Evolutionary conservation across 2,888 invertebrate genomes (phyloP), one percentile per base, ranked within the genome.

Genomic region (Andrena camellia): DNA sequence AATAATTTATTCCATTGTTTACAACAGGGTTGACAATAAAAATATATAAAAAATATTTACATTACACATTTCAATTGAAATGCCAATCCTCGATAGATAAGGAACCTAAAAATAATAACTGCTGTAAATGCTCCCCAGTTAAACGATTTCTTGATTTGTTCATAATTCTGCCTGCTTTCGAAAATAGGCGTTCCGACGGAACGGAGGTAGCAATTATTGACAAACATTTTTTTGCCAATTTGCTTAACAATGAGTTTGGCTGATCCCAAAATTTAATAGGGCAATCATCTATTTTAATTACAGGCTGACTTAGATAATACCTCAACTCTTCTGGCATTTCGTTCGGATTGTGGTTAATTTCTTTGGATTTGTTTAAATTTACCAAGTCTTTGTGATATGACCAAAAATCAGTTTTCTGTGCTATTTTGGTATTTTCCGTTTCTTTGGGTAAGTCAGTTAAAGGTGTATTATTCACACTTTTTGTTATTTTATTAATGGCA

Each of bases 121-220:
- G 35, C 31, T 17, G 54, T 26, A 54, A 31, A 17, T 57, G 72
- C 8, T 64, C 57, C 57, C 52, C 52, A 48, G 57, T 74, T 50
- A 74, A 54, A 31, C 66, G 66, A 59, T 74, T 52, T 54, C 26
- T 64, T 13, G 63, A 20, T 23, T 73, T 57, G 10, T 64, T 35
- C n/a, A 52, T n/a, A 52, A 52, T 52, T n/a, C 52, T 52, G n/a
- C 52, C 52, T n/a, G 52, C 52, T 52, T 52, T 52, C 1, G 52
- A 20, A 52, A 52, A 52, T 52, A 52, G 52, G 3, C 52, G 52
- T 52, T 52, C 17, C 6, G 52, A 5, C 52, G 52, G n/a, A n/a
- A n/a, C n/a, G n/a, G n/a, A n/a, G n/a, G n/a, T n/a, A n/a, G n/a
- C n/a, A n/a, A n/a, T n/a, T n/a, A n/a, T n/a, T n/a, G n/a, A n/a